Conservation (phyloP, 37 sponge, comb jelly and placozoan species). For the Beroe ovata region DNA sequence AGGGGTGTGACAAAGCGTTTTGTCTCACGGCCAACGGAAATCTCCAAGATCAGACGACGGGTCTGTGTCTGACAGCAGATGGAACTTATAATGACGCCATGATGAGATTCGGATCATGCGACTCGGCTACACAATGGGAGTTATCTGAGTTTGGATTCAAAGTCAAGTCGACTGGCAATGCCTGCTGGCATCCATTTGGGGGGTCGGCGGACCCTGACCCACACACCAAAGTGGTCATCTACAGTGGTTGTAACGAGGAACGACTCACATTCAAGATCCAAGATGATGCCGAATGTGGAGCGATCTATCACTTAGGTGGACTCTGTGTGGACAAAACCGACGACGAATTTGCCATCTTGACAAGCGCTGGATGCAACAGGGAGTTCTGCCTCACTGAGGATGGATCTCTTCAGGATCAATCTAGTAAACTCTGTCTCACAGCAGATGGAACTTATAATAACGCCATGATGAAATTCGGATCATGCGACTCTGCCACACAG, state of each 20-base stretch:
- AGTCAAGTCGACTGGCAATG: neutral
- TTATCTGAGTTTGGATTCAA: neutral
- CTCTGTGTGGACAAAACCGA: slow-evolving; percentile 15
- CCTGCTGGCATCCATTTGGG: neutral
- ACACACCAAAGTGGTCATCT: neutral
- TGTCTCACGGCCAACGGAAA: slow-evolving; percentile 29
- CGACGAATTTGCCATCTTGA: neutral
- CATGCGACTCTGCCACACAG: too few species aligned
- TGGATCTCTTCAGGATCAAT: neutral
- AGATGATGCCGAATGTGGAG: slow-evolving; percentile 14
- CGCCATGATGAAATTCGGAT: neutral
- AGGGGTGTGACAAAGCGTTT: neutral
- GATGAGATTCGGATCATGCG: neutral
- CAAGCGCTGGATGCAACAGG: neutral
- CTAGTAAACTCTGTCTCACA: slow-evolving; percentile 1
- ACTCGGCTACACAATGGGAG: neutral
- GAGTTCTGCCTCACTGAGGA: slow-evolving; percentile 4
- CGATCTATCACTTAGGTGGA: slow-evolving; percentile 32
- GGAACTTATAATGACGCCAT: neutral
- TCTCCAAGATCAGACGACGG: neutral
- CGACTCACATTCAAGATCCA: neutral
- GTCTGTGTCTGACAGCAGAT: slow-evolving; percentile 9
- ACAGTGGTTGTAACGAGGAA: neutral
- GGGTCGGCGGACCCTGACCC: neutral
- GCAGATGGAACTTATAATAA: neutral